Base-by-base conservation (phyloP, 2,888 invertebrate genomes). In the Drosophila leonis region DNA sequence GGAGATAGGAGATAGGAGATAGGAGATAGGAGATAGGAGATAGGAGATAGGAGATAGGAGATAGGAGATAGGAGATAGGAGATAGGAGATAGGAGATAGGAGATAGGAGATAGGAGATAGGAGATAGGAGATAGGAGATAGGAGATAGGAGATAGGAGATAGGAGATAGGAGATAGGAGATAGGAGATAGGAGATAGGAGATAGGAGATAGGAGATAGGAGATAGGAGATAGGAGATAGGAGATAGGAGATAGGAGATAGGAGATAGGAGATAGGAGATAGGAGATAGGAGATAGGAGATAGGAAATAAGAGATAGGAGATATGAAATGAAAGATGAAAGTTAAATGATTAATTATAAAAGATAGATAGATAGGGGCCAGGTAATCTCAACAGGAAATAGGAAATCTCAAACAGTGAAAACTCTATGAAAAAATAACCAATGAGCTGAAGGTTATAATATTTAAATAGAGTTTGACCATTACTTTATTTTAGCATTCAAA, bases 81-180 rank as follows among this genome's bases (percentile, higher is more conserved):
- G 37, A 37, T 37, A 37, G 37, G 15, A 37, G n/a, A 37, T 37
- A 37, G 7, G 6, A 37, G 37, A 37, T 37, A 37, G 39, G 8
- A 39, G 39, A 39, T 39, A 39, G 39, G 8, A 39, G 39, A 39
- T n/a, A n/a, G n/a, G n/a, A 39, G 39, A 39, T n/a, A n/a, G n/a
- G n/a, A 39, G 39, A 39, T 9, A 39, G 39, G n/a, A 42, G 41
- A 41, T 18, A 41, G 18, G 4, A 18, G 41, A 41, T 41, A 41
- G 18, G 18, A 41, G 39, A 39, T 9, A n/a, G n/a, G n/a, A n/a
- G 39, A 18, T n/a, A n/a, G n/a, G n/a, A 39, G n/a, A 39, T 8
- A n/a, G n/a, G n/a, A 41, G 18, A 18, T 41, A 4, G 18, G 9
- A 10, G 12, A 42, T 42, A 10, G 12, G 5, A 20, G 42, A 42